Evolutionary conservation across 1,140 invertebrate genomes (phyloP), one percentile per base, ranked within the genome.

Genomic region (Brachionus plicatilis): DNA sequence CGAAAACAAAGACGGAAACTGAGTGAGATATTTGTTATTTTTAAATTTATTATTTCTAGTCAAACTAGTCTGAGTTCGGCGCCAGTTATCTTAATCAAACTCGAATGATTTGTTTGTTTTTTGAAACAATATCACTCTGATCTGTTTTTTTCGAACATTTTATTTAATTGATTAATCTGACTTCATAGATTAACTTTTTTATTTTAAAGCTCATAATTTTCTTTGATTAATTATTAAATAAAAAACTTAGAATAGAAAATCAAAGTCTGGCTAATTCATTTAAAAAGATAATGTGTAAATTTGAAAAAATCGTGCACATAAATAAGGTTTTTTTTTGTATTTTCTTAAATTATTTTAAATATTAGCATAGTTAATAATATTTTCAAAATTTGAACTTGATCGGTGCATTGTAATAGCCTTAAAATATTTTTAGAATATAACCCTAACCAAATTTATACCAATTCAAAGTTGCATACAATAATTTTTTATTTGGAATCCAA

Each of bases 61-160:
- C 29, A 72, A 20, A 7, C 68, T 43, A 2, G 41, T 72, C 33
- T 72, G 68, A 72, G n/a, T 8, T 43, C 37, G 68, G 41, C 68
- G 68, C 68, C 68, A 41, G n/a, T 72, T 72, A 72, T 72, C 33
- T 72, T 72, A 43, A 24, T 72, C 43, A 72, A 9, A 72, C 68
- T 17, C 8, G 68, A 72, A 72, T 72, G 68, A 72, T 72, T 72
- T 41, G 53, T 60, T 60, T 17, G 3, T 60, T 8, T 60, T 60
- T 60, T 60, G 9, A 60, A 60, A 60, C 53, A 27, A 60, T n/a
- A 20, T 60, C 17, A 53, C 47, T 14, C 17, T 53, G 6, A 53
- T 60, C 53, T 60, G 53, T 60, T 60, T 27, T 60, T 60, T 60
- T 60, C 53, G 53, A 24, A 60, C 53, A 60, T 60, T 60, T 27